These are phyloP conservation scores for Dryomyza anilis DNA, from an alignment of 2,888 invertebrate species.

Conservation along the genomic window DNA sequence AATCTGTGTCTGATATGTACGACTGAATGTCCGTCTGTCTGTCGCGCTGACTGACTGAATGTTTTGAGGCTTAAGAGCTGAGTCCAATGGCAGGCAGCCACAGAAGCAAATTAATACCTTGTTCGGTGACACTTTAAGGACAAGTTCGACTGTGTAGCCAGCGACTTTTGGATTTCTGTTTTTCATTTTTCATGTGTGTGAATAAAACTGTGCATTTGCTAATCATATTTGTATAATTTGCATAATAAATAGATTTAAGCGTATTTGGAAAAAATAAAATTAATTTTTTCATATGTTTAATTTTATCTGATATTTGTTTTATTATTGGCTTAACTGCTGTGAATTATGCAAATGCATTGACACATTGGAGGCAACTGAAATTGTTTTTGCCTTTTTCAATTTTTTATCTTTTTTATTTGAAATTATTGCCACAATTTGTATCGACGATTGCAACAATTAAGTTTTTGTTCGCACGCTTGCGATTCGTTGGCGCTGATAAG, in stretches of 20 bases:
- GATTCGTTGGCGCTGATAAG: constrained; percentile 10
- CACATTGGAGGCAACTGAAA: not conserved
- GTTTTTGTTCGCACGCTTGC: constrained; percentile 19
- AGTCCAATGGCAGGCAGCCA: not conserved
- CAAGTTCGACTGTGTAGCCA: constrained; percentile 28
- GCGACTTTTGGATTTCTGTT: not conserved
- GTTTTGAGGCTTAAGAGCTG: too few relatives aligned
- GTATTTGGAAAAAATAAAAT: too few relatives aligned
- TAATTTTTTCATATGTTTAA: too few relatives aligned
- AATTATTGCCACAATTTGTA: not conserved
- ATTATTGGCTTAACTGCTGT: not conserved
- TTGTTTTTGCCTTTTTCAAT: not conserved
- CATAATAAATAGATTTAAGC: constrained; percentile 16
- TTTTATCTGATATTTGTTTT: not conserved
- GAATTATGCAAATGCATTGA: not conserved
- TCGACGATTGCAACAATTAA: constrained; percentile 11
- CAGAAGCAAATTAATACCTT: constrained; percentile 33
- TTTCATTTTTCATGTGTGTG: not conserved
- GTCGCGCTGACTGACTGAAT: too few relatives aligned
- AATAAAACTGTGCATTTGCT: too few relatives aligned
- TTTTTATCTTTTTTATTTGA: not conserved
- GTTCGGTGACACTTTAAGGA: constrained; percentile 37
- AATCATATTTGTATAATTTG: too few relatives aligned
- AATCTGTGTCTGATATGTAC: not conserved
- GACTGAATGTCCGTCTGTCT: too few relatives aligned